Evolutionary conservation across 1,140 invertebrate species (phyloP).

Genomic region (Luehdorfia chinensis): DNA sequence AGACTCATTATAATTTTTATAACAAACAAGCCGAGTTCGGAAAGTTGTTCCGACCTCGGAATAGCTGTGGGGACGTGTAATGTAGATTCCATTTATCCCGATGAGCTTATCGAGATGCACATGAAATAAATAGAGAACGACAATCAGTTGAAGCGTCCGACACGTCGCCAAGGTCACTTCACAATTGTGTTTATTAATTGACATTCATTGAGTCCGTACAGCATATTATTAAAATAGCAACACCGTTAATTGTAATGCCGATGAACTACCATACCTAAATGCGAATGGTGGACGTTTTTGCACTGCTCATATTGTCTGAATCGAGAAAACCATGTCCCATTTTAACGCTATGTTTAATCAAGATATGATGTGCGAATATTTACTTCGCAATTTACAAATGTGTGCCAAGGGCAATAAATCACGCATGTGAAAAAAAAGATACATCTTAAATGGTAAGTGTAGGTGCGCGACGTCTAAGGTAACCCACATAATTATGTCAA

Average conservation of each 20-base stretch:
- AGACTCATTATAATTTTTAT: background rate
- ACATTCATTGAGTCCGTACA: constrained; percentile 46
- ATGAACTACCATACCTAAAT: constrained; percentile 13
- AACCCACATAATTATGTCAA: constrained; percentile 28
- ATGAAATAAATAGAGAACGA: constrained; percentile 40
- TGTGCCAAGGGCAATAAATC: constrained; percentile 21
- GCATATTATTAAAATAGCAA: constrained; percentile 40
- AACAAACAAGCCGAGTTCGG: background rate
- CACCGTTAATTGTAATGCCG: constrained; percentile 31
- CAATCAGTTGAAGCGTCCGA: constrained; percentile 41
- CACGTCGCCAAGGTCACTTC: constrained; percentile 42
- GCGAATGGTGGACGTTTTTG: background rate
- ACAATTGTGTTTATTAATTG: constrained; percentile 60
- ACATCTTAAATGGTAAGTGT: constrained; percentile 15
- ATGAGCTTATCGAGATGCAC: background rate
- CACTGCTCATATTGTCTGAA: too few relatives aligned
- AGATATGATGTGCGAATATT: background rate
- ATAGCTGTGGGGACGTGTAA: too few relatives aligned
- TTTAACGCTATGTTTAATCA: background rate
- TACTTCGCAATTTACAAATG: background rate
- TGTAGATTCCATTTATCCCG: background rate
- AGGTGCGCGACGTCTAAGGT: constrained; percentile 18
- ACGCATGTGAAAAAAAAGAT: constrained; percentile 15
- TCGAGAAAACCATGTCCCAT: too few relatives aligned
- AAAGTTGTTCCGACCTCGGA: background rate